Evolutionary conservation across 2,113 vertebrate species (phyloP).

Genomic region (Jaculus jaculus): DNA sequence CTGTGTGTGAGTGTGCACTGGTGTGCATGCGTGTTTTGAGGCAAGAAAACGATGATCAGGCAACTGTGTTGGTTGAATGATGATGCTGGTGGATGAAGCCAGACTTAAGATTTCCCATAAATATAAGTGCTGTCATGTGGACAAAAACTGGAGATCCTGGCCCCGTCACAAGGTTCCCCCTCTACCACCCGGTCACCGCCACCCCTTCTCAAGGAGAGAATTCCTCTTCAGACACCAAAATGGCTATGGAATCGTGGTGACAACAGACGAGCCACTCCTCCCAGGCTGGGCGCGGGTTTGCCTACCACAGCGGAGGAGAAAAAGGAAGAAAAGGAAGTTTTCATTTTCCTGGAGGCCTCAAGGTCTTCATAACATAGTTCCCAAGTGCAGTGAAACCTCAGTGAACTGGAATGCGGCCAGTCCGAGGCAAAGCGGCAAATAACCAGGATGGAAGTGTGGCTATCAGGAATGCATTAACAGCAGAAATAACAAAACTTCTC

Average conservation of each 20-base stretch:
- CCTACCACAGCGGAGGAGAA: background rate
- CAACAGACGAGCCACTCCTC: background rate
- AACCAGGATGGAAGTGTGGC: conserved; percentile 65
- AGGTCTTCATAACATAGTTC: conserved; percentile 71
- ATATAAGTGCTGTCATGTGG: background rate
- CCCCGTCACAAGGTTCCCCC: too few relatives aligned
- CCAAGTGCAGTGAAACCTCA: conserved; percentile 73
- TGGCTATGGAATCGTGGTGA: background rate
- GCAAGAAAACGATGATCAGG: background rate
- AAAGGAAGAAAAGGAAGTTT: conserved; percentile 65
- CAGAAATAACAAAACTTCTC: conserved; percentile 31
- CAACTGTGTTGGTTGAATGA: fast-evolving
- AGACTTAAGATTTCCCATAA: too few relatives aligned
- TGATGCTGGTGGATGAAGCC: background rate
- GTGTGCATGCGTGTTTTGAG: background rate
- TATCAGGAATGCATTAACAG: conserved; percentile 63
- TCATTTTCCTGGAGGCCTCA: conserved; percentile 63
- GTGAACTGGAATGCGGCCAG: conserved; percentile 58
- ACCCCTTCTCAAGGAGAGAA: too few relatives aligned
- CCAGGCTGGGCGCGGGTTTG: background rate
- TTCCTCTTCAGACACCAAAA: too few relatives aligned
- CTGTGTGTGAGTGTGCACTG: too few relatives aligned
- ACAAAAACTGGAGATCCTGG: background rate
- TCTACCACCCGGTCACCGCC: too few relatives aligned
- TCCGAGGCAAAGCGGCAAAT: conserved; percentile 50